A percentile compares a stretch with the other conserved stretches of the same genome.
Conservation (phyloP, 35 echinoderm and acorn worm genomes). For the Ptychodera flava region DNA sequence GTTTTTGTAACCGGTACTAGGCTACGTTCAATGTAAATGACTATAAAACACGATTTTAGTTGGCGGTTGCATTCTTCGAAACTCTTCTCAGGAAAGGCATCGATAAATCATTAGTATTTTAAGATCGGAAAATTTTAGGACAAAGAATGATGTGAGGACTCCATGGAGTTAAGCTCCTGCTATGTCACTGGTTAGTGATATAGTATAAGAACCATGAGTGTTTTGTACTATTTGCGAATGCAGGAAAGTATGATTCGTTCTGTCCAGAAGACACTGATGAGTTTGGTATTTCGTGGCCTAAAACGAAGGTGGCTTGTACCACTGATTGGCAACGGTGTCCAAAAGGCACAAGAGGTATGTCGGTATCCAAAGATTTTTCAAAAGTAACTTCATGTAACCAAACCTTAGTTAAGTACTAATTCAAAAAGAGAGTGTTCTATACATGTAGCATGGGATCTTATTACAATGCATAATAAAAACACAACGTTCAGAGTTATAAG, state of each 20-base stretch:
- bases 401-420: background rate
- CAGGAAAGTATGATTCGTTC: background rate
- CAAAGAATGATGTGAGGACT: too few relatives aligned
- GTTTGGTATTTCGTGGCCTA: background rate
- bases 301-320: background rate
- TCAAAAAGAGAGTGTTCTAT: background rate
- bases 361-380: too few relatives aligned
- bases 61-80: too few relatives aligned
- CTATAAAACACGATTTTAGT: too few relatives aligned
- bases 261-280: background rate
- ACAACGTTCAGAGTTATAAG: background rate
- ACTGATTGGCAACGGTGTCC: background rate
- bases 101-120: too few relatives aligned
- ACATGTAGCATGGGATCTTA: background rate
- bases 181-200: too few relatives aligned
- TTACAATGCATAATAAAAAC: background rate
- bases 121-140: background rate
- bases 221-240: background rate
- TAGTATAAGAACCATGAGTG: too few relatives aligned
- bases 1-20: too few relatives aligned
- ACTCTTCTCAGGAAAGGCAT: too few relatives aligned
- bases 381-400: too few relatives aligned
- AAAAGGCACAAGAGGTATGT: background rate
- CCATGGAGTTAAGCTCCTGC: too few relatives aligned
- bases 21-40: too few relatives aligned